Conservation (phyloP, 2,797 vertebrate species). For the Acanthis flammea region DNA sequence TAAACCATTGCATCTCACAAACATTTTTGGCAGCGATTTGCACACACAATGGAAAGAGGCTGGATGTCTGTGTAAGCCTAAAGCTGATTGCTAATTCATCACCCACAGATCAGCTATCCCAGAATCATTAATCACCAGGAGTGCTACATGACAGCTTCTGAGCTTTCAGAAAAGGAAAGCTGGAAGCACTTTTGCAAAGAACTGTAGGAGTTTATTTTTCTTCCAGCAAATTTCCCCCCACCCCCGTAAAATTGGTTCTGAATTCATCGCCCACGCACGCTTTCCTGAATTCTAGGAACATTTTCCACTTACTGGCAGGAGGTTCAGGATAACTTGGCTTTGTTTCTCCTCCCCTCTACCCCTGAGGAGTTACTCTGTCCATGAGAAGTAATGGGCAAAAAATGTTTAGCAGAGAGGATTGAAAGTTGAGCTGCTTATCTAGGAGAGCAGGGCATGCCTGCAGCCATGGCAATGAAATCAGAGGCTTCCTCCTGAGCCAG, state of each 20-base stretch:
- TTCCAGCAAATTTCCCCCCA: neutral
- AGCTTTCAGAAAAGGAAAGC: slow-evolving; percentile 22
- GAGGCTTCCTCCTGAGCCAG: neutral
- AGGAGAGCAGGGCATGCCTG: slow-evolving; percentile 39
- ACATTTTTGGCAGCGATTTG: neutral
- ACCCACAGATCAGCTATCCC: slow-evolving; percentile 28
- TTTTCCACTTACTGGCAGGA: slow-evolving; percentile 34
- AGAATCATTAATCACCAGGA: slow-evolving; percentile 45
- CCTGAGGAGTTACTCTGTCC: neutral
- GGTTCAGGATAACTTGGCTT: neutral
- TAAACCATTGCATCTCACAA: neutral
- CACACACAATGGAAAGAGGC: neutral
- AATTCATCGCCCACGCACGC: neutral
- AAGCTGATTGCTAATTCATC: slow-evolving; percentile 34
- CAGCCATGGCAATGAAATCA: neutral
- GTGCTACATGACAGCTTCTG: slow-evolving; percentile 32
- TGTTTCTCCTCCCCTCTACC: neutral
- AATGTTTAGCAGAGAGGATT: neutral
- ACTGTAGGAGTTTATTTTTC: slow-evolving; percentile 35
- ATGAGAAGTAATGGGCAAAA: neutral
- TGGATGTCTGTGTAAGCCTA: slow-evolving; percentile 1
- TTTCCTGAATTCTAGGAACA: slow-evolving; percentile 14
- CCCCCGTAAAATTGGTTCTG: slow-evolving; percentile 12
- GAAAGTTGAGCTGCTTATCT: slow-evolving; percentile 51
- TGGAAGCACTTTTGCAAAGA: slow-evolving; percentile 35